Conservation (phyloP, 2,113 vertebrate genomes). For the Psophia crepitans region DNA sequence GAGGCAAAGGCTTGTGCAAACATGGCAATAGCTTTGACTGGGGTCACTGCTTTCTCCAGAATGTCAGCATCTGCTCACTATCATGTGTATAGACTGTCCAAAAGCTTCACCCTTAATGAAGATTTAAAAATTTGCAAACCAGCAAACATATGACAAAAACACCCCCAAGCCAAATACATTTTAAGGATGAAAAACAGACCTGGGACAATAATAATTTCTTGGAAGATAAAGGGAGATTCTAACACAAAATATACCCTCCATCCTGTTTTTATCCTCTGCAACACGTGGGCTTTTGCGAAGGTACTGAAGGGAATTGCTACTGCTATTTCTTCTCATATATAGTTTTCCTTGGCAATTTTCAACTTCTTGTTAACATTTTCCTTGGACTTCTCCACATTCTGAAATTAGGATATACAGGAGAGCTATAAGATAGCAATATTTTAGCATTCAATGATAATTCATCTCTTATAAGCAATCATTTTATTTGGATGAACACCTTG, state of each 20-base stretch:
- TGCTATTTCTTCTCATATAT: neutral
- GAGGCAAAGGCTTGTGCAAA: neutral
- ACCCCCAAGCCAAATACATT: neutral
- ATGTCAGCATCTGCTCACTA: neutral
- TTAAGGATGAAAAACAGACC: neutral
- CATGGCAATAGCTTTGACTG: neutral
- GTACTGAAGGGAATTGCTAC: neutral
- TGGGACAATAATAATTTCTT: neutral
- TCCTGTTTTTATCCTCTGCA: neutral
- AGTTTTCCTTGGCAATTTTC: neutral
- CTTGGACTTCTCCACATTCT: neutral
- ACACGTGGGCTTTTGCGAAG: neutral
- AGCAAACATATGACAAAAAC: neutral
- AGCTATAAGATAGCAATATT: neutral
- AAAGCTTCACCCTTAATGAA: neutral
- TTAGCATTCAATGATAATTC: neutral
- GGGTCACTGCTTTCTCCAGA: neutral
- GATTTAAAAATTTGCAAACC: neutral
- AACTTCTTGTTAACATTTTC: neutral
- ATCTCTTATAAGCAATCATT: neutral
- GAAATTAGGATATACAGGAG: neutral
- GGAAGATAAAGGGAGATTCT: neutral
- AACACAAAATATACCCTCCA: neutral
- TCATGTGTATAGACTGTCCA: neutral
- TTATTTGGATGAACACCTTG: neutral